phyloP scores from a whole-genome alignment of 2,888 invertebrate genomes.

The Cepaea hortensis region DNA sequence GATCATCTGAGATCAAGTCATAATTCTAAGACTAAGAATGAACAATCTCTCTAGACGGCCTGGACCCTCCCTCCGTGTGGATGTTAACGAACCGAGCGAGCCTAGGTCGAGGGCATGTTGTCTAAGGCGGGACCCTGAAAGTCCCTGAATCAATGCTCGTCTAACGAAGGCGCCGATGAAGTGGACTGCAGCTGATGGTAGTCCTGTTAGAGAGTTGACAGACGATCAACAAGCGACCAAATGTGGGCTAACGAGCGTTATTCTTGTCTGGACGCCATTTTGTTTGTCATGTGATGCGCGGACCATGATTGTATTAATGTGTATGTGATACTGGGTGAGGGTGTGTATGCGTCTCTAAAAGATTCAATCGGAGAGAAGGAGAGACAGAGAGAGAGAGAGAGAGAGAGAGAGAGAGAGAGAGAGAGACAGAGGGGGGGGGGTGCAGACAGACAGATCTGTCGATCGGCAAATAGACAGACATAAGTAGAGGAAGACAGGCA shows the following conservation, averaged over 20 bases:
- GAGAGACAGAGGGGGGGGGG: not conserved
- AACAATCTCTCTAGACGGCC: no score
- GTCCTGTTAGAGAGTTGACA: not conserved
- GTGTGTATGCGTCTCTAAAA: not conserved
- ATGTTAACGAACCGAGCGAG: no score
- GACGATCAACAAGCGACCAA: constrained; percentile 4
- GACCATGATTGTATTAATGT: not conserved
- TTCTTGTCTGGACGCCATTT: not conserved
- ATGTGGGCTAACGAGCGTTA: not conserved
- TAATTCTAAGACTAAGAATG: no score
- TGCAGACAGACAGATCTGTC: not conserved
- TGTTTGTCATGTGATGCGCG: not conserved
- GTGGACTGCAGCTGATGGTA: not conserved
- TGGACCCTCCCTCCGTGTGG: no score
- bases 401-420: not conserved
- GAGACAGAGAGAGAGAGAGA: constrained; percentile 12
- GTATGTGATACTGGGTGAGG: not conserved
- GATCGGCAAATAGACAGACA: not conserved
- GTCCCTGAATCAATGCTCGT: not conserved
- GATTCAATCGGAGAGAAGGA: not conserved
- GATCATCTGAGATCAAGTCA: no score
- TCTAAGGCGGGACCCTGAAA: no score
- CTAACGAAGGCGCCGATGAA: not conserved
- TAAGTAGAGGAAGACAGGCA: not conserved
- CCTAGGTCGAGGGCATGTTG: no score